phyloP scores from a whole-genome alignment of 1,140 invertebrate genomes.

The Panagrolaimus sp. region DNA sequence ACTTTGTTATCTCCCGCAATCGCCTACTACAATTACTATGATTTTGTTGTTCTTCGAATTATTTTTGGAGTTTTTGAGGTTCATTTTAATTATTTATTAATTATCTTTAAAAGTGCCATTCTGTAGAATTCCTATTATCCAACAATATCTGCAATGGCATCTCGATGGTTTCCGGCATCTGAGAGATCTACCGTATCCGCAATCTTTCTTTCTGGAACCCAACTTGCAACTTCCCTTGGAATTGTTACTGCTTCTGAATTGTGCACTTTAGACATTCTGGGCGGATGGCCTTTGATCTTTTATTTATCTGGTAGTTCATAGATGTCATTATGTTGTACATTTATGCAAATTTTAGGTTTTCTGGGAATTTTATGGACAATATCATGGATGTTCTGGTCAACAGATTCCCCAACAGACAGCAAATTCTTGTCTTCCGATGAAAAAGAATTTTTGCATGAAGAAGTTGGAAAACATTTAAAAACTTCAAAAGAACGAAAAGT shows the following conservation, averaged over 20 bases:
- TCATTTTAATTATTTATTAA: slow-evolving; percentile 21
- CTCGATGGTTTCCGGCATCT: slow-evolving; percentile 32
- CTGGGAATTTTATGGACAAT: slow-evolving; percentile 25
- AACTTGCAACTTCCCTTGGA: slow-evolving; percentile 32
- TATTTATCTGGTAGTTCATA: slow-evolving; percentile 28
- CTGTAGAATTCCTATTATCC: slow-evolving; percentile 4
- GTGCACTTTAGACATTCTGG: slow-evolving; percentile 34
- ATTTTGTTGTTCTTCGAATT: slow-evolving; percentile 31
- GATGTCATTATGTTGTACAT: not conserved
- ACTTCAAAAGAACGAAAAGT: not conserved
- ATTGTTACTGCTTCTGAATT: slow-evolving; percentile 32
- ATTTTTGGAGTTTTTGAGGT: slow-evolving; percentile 40
- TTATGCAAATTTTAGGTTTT: slow-evolving; percentile 22
- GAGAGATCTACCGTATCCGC: slow-evolving; percentile 27
- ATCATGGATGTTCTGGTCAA: slow-evolving; percentile 24
- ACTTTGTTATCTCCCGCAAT: slow-evolving; percentile 31
- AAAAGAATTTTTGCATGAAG: slow-evolving; percentile 21
- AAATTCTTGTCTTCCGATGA: slow-evolving; percentile 26
- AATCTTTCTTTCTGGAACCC: slow-evolving; percentile 39
- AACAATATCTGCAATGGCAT: slow-evolving; percentile 17
- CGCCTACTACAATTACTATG: slow-evolving; percentile 22
- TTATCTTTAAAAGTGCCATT: not conserved
- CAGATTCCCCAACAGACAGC: slow-evolving; percentile 30
- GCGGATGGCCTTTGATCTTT: slow-evolving; percentile 43
- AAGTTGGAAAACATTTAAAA: not conserved